These are phyloP conservation scores for Drosophila kepulauana DNA, from an alignment of 1,140 invertebrate genomes.

Conservation along the genomic window DNA sequence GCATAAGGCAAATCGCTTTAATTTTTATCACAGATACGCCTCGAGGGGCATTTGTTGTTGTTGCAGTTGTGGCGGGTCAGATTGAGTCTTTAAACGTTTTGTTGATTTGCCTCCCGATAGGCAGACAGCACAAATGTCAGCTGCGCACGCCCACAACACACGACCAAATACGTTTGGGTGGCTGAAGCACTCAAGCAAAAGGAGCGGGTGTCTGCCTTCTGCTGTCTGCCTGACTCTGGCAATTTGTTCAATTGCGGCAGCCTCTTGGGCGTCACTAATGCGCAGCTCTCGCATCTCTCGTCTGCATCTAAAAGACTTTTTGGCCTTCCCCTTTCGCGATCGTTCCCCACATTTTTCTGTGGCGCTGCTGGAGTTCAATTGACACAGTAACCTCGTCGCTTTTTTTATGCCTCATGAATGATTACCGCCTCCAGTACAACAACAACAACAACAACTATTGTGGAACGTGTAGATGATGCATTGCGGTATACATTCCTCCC, in stretches of 20 bases:
- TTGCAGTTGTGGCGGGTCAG: conserved; percentile 18
- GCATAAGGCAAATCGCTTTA: conserved; percentile 44
- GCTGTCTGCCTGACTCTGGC: conserved; percentile 20
- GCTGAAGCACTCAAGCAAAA: not conserved
- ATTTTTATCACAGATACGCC: conserved; percentile 34
- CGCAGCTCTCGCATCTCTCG: conserved; percentile 64
- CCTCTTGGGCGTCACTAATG: conserved; percentile 73
- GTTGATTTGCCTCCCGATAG: conserved; percentile 62
- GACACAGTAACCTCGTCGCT: conserved; percentile 79
- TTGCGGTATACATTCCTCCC: conserved; percentile 28
- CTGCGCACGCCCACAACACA: conserved; percentile 74
- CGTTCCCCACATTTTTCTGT: no score
- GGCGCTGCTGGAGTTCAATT: conserved; percentile 49
- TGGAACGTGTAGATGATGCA: conserved; percentile 41
- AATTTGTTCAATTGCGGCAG: conserved; percentile 81
- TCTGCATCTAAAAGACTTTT: conserved; percentile 75
- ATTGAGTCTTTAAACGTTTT: conserved; percentile 58
- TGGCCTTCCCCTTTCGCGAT: not conserved
- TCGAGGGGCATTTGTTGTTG: conserved; percentile 5
- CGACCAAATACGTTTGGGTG: conserved; percentile 42
- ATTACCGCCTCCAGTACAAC: conserved; percentile 62
- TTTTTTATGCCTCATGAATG: conserved; percentile 57
- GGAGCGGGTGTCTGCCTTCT: not conserved
- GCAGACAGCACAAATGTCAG: conserved; percentile 71
- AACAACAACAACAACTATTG: conserved; percentile 42